Evolutionary conservation across 2,888 invertebrate species (phyloP), one percentile per base, ranked within the genome.

Genomic region (Euplexia lucipara): DNA sequence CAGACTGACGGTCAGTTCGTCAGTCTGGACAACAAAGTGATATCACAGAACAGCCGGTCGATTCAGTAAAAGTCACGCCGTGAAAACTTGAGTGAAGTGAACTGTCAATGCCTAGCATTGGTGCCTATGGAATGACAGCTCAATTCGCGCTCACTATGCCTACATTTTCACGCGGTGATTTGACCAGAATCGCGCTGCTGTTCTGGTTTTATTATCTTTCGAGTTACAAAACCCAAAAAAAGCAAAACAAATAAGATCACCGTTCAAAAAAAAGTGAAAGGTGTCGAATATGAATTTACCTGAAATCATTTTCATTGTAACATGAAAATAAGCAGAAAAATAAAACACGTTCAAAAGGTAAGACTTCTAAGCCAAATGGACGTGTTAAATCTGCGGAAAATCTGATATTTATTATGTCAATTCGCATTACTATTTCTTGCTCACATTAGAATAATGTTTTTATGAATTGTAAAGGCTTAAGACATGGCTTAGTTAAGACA

Each of bases 351-450:
- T 20, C 32, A n/a, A 58, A 62, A 44, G 42, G 32, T 45, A 32
- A 49, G 32, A 34, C 37, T 34, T n/a, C 37, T 59, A 69, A 59
- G 69, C 39, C 39, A 41, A 69, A 67, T 69, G 49, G 49, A 26
- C 14, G 16, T 18, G 44, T 51, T 10, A 48, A 68, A 42, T 62
- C 47, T 70, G 12, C 18, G 35, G 52, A 62, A 62, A 52, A 52
- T 62, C 30, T 52, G 0, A 18, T 14, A 32, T 42, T 16, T 12
- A 20, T 67, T 18, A 67, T 22, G 42, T 68, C 16, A 16, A 70
- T 39, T 60, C 39, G 9, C 18, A 9, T 41, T 39, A 37, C 26
- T 47, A 39, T 51, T 51, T 51, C 45, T 35, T 42, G 6, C 20
- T 37, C 12, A 30, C 9, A 20, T 48, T 35, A n/a, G 9, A 35